Conservation (phyloP, 1,140 invertebrate genomes). For the Bactericera cockerelli region DNA sequence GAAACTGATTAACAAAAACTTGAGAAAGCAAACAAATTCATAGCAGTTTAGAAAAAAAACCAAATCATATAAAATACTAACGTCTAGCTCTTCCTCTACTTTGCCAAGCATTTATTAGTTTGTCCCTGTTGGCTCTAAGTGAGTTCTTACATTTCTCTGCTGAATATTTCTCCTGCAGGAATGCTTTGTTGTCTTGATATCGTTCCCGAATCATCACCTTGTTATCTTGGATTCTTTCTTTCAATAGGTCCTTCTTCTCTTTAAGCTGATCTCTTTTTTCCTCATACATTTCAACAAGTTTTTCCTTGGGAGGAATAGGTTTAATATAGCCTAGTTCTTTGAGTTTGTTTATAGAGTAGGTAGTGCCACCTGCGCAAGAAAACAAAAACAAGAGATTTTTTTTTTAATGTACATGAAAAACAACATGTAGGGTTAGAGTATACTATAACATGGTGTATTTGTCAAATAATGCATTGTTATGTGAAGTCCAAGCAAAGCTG, state of each 20-base stretch:
- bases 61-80: too few species aligned
- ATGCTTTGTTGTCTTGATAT: neutral
- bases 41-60: too few species aligned
- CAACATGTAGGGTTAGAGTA: too few species aligned
- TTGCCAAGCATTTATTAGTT: neutral
- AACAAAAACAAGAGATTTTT: too few species aligned
- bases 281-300: neutral
- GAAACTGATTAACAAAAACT: too few species aligned
- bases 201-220: neutral
- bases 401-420: too few species aligned
- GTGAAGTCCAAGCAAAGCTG: too few species aligned
- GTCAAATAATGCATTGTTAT: too few species aligned
- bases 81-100: neutral
- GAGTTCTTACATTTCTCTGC: conserved; percentile 3
- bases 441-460: too few species aligned
- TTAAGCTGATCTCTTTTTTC: neutral
- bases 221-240: conserved; percentile 1
- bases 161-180: neutral
- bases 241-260: neutral
- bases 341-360: neutral
- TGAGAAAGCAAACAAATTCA: too few species aligned
- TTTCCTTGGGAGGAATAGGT: neutral
- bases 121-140: neutral
- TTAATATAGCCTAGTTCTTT: conserved; percentile 1
- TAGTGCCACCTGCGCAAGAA: neutral